Percentiles rank a stretch among this genome's conserved stretches.
Conservation (phyloP, 2,797 vertebrate genomes). For the Malurus splendens region DNA sequence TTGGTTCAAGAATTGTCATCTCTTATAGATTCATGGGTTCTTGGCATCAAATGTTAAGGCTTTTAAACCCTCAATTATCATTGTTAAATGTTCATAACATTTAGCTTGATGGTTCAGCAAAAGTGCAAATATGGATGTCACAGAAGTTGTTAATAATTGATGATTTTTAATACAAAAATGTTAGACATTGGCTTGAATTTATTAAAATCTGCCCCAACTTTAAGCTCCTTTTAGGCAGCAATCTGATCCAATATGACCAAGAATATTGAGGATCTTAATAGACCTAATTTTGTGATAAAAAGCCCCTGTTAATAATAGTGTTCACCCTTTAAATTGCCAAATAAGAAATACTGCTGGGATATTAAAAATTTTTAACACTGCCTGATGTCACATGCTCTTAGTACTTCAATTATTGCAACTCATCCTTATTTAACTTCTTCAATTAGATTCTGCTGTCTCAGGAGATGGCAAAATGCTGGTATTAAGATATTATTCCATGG, state of each 20-base stretch:
- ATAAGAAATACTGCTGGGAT: background rate
- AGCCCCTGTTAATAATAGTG: background rate
- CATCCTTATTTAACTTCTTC: background rate
- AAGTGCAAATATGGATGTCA: background rate
- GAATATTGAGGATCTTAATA: background rate
- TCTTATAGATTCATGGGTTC: background rate
- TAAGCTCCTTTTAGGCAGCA: background rate
- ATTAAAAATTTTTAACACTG: background rate
- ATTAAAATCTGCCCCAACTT: background rate
- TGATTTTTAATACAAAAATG: background rate
- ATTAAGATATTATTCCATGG: background rate
- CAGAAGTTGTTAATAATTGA: slow-evolving; percentile 28
- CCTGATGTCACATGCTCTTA: background rate
- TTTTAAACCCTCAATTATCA: background rate
- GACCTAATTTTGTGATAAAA: background rate
- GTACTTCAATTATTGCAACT: background rate
- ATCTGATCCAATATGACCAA: background rate
- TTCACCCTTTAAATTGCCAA: background rate
- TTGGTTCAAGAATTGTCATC: background rate
- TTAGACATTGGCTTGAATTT: background rate
- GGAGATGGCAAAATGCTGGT: background rate
- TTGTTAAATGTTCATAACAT: background rate
- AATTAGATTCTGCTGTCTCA: background rate
- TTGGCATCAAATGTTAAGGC: background rate
- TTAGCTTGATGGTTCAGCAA: background rate